Evolutionary conservation across 2,888 invertebrate species (phyloP), one percentile per base, ranked within the genome.

Genomic region (Philereme vetulata): DNA sequence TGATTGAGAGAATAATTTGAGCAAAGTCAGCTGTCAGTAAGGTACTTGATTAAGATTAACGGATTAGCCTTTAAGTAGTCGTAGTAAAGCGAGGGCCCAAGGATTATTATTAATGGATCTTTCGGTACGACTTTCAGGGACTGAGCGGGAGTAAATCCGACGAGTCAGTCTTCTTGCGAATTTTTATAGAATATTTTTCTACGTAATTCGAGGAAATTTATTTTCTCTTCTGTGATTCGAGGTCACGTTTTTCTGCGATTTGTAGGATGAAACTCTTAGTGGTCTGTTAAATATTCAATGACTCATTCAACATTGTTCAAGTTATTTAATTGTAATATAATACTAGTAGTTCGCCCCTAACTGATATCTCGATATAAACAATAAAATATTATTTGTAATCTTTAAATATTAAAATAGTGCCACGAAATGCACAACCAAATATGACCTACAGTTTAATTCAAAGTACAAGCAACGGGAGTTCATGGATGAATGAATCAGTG

Each of bases 11-110:
- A 58, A 61, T 65, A 63, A 66, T 66, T 68, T 63, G 51, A 52
- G 59, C 55, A 66, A 72, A 76, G 71, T 76, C 73, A 72, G 72
- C 76, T 76, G 75, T 82, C 80, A 79, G 77, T 75, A 71, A 66
- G 67, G 70, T 71, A 76, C 72, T 77, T 78, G 78, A 80, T 80
- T 77, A 77, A 82, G 81, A 82, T 82, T 78, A 81, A 80, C 78
- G 77, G 72, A 75, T 78, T 73, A 74, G 67, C 68, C 70, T 56
- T 67, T 53, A 75, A 76, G 75, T 67, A 75, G 77, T 76, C 72
- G 64, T 74, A 70, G 72, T 72, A 72, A 74, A 77, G 72, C 72
- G 51, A 62, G 74, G 69, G 66, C 58, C 64, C 64, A 42, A 65
- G 67, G 71, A 74, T 76, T 76, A 78, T 76, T 79, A 78, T 77